Conservation (phyloP, 2,113 vertebrate species). For the Irena cyanogastra region DNA sequence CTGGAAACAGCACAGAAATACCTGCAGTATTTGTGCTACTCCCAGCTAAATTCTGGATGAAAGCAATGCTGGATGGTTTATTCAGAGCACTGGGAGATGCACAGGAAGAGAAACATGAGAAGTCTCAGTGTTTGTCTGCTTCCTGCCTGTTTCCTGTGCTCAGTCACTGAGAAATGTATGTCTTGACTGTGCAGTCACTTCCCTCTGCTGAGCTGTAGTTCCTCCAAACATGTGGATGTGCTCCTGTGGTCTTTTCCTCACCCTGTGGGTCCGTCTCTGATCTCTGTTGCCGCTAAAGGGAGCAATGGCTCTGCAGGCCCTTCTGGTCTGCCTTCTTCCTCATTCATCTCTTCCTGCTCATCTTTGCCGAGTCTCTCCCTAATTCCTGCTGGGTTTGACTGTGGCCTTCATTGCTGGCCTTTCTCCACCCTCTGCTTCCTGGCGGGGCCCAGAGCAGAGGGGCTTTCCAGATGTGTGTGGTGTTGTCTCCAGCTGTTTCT, state of each 20-base stretch:
- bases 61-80: not conserved
- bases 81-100: not conserved
- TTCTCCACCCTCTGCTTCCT: not conserved
- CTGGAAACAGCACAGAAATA: not conserved
- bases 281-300: not conserved
- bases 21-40: not conserved
- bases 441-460: not conserved
- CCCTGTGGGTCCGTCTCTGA: not conserved
- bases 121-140: not conserved
- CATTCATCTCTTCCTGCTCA: not conserved
- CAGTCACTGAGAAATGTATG: not conserved
- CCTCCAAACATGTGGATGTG: fast-evolving
- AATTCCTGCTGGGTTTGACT: not conserved
- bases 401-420: not conserved
- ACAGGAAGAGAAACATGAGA: not conserved
- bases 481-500: not conserved
- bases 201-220: not conserved
- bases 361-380: not conserved
- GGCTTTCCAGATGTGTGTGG: no score
- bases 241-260: not conserved
- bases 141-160: not conserved
- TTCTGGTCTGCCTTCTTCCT: not conserved
- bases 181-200: not conserved
- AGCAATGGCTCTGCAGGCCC: not conserved
- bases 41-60: not conserved